phyloP scores from a whole-genome alignment of 2,113 vertebrate genomes.

The Gavia stellata region DNA sequence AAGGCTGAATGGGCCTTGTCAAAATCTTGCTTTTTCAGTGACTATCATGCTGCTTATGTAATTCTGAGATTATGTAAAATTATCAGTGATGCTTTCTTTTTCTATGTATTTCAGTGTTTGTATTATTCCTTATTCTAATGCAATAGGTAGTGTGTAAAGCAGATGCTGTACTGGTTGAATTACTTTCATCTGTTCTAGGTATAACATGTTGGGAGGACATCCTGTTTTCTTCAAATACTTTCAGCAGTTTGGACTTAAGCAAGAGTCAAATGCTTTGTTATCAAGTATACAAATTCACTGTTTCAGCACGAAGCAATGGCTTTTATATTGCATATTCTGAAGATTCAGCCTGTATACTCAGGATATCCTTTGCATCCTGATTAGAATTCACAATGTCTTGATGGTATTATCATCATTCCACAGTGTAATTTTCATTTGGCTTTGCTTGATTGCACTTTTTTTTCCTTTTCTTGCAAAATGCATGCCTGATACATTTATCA shows the following conservation, averaged over 20 bases:
- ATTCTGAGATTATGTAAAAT: background rate
- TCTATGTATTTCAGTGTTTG: background rate
- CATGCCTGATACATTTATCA: background rate
- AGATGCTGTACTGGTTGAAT: background rate
- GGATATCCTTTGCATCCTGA: background rate
- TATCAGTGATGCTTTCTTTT: background rate
- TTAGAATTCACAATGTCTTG: background rate
- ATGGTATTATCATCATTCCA: background rate
- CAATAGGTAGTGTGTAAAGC: background rate
- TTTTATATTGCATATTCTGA: background rate
- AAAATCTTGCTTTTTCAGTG: background rate
- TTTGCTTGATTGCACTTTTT: background rate
- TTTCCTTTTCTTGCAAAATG: background rate
- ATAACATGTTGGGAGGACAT: background rate
- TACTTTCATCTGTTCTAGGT: background rate
- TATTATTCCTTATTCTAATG: background rate
- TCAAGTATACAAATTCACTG: background rate
- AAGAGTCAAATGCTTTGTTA: background rate
- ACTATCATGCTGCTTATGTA: background rate
- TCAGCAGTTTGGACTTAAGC: background rate
- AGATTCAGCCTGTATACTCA: background rate
- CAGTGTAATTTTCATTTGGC: background rate
- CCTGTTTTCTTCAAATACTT: background rate
- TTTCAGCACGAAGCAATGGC: background rate
- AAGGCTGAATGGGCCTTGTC: background rate